Evolutionary conservation across 2,888 invertebrate species (phyloP).

Genomic region (Pristionchus entomophagus): DNA sequence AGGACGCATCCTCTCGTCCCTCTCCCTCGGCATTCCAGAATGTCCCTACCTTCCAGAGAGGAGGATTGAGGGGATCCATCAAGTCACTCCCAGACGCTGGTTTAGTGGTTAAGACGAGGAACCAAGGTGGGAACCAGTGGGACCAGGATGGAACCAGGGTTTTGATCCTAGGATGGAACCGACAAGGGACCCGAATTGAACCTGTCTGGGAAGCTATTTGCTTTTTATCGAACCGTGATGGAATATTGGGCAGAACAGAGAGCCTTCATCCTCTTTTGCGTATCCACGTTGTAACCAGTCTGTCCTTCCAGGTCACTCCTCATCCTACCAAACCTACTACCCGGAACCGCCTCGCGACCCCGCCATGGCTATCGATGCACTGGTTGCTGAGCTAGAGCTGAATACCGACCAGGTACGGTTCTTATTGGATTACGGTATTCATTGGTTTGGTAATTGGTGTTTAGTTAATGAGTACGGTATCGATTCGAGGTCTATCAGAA

Average conservation of each 20-base stretch:
- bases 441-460: background rate
- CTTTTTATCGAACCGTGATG: too few species aligned
- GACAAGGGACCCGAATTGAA: too few species aligned
- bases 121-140: background rate
- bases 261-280: too few species aligned
- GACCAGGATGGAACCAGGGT: too few species aligned
- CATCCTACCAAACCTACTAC: background rate
- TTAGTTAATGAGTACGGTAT: background rate
- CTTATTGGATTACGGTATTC: too few species aligned
- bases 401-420: constrained; percentile 67
- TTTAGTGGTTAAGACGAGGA: constrained; percentile 43
- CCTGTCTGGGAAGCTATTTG: too few species aligned
- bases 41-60: constrained; percentile 55
- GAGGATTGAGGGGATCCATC: constrained; percentile 60
- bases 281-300: too few species aligned
- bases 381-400: constrained; percentile 73
- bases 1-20: constrained; percentile 54
- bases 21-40: constrained; percentile 66
- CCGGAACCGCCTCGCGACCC: constrained; percentile 57
- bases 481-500: constrained; percentile 1
- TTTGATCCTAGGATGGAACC: too few species aligned
- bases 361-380: constrained; percentile 69
- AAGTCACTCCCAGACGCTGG: constrained; percentile 62
- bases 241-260: too few species aligned
- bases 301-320: background rate